Percentiles rank a stretch among this genome's conserved stretches.
These are phyloP conservation scores for Anabacerthia variegaticeps DNA, from an alignment of 2,797 vertebrate genomes.

Conservation along the genomic window DNA sequence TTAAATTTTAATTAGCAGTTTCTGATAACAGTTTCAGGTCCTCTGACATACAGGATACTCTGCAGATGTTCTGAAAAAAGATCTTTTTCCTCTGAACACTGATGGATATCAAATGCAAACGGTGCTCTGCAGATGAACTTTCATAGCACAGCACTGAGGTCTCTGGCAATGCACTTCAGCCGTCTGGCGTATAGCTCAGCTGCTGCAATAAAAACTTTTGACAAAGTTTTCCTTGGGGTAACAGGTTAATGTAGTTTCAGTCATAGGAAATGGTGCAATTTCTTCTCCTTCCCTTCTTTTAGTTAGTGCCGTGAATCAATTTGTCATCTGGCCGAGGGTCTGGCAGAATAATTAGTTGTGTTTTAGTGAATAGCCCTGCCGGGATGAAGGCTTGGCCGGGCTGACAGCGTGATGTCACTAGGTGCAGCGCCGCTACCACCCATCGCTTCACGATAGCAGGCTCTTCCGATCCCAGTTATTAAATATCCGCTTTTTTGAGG, in stretches of 20 bases:
- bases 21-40: constrained; percentile 1
- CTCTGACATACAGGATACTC: neutral
- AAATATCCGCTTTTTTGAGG: constrained; percentile 51
- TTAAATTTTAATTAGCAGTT: constrained; percentile 32
- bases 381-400: constrained; percentile 30
- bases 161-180: constrained; percentile 17
- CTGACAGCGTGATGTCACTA: constrained; percentile 4
- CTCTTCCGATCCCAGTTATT: constrained; percentile 39
- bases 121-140: constrained; percentile 35
- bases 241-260: constrained; percentile 48
- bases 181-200: constrained; percentile 28
- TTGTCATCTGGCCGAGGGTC: constrained; percentile 45
- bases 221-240: constrained; percentile 57
- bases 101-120: constrained; percentile 7
- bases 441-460: neutral
- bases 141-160: neutral
- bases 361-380: constrained; percentile 8
- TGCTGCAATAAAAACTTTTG: neutral
- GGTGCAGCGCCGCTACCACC: constrained; percentile 36
- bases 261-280: constrained; percentile 46
- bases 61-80: constrained; percentile 40
- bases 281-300: constrained; percentile 36
- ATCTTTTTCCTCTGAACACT: neutral
- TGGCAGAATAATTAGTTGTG: constrained; percentile 49
- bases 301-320: constrained; percentile 35